These are phyloP conservation scores for Clarias batrachus DNA, from an alignment of 2,113 vertebrate genomes.

Conservation along the genomic window DNA sequence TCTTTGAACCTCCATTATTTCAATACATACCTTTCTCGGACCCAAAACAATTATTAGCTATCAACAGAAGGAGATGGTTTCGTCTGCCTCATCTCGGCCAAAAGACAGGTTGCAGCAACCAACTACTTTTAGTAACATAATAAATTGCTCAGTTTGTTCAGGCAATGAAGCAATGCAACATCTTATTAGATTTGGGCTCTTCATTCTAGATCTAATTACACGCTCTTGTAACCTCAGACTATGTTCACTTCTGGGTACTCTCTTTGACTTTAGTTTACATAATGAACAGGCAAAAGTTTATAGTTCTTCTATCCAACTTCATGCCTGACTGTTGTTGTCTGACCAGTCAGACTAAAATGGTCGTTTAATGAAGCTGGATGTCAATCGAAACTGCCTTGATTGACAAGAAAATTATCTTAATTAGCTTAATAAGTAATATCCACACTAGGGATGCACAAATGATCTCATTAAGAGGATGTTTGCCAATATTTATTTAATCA, in stretches of 20 bases:
- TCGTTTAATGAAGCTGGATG: neutral
- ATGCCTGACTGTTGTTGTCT: neutral
- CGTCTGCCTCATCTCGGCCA: neutral
- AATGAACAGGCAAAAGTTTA: slow-evolving; percentile 14
- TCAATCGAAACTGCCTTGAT: neutral
- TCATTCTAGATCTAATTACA: slow-evolving; percentile 38
- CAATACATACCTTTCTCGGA: neutral
- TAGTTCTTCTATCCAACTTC: neutral
- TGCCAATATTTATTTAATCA: too few relatives aligned
- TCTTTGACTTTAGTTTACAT: slow-evolving; percentile 11
- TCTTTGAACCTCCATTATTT: neutral
- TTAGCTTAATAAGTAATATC: neutral
- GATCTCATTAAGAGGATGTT: too few relatives aligned
- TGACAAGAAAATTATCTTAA: neutral
- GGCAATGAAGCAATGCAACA: slow-evolving; percentile 15
- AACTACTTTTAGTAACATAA: neutral
- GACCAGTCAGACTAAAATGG: neutral
- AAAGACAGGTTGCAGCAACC: neutral
- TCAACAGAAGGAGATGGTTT: neutral
- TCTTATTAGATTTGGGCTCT: slow-evolving; percentile 12
- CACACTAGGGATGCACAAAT: neutral
- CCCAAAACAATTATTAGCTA: neutral
- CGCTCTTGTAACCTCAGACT: slow-evolving; percentile 21
- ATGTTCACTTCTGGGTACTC: slow-evolving; percentile 8
- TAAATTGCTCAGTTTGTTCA: slow-evolving; percentile 7